Evolutionary conservation across 2,888 invertebrate species (phyloP).

Genomic region (Drosophila prolongata): DNA sequence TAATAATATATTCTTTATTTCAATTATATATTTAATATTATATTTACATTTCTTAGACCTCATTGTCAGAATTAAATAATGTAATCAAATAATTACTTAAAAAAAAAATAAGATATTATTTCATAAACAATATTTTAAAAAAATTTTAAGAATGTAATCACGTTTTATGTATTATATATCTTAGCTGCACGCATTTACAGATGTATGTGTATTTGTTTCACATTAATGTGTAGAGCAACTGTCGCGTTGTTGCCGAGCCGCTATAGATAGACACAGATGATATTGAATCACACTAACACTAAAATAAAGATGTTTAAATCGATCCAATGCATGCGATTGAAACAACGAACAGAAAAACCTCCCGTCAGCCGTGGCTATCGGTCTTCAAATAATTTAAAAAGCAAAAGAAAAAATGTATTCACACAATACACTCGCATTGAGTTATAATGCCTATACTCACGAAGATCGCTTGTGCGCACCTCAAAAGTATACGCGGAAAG

Average conservation of each 20-base stretch:
- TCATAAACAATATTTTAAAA: neutral
- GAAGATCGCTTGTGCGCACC: neutral
- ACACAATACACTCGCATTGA: neutral
- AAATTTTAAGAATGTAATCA: neutral
- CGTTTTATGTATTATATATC: neutral
- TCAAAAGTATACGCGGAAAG: neutral
- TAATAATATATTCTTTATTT: no score
- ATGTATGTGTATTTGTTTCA: slow-evolving; percentile 17
- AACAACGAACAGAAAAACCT: slow-evolving; percentile 9
- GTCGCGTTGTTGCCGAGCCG: slow-evolving; percentile 51
- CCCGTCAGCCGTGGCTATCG: slow-evolving; percentile 11
- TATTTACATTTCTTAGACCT: neutral
- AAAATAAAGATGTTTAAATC: slow-evolving; percentile 46
- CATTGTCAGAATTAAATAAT: neutral
- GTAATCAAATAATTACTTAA: neutral
- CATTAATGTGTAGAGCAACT: slow-evolving; percentile 25
- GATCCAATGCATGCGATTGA: slow-evolving; percentile 19
- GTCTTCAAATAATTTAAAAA: neutral
- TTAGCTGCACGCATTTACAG: neutral
- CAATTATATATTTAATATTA: neutral
- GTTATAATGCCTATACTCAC: neutral
- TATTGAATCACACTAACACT: slow-evolving; percentile 59
- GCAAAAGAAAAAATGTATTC: slow-evolving; percentile 1
- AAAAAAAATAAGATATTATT: neutral
- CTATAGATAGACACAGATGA: slow-evolving; percentile 69